Evolutionary conservation across 2,797 vertebrate genomes (phyloP), one percentile per base, ranked within the genome.

Genomic region (Limosa lapponica): DNA sequence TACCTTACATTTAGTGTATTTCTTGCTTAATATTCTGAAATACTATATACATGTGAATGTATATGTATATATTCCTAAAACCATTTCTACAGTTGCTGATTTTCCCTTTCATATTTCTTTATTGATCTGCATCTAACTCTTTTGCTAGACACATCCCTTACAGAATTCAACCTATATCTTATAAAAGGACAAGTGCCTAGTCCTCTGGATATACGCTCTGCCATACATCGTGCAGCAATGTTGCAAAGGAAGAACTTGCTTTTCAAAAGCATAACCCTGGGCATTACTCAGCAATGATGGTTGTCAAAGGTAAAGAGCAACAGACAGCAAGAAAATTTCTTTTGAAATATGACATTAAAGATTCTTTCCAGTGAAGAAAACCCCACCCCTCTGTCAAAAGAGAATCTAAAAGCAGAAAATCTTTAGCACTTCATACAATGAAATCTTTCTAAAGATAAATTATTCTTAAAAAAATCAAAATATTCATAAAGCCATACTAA

Each of bases 271-370:
- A 64, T 95, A 79, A 95, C 95, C 78, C 70, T 81, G 54, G 73
- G 95, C 93, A 93, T 97, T 95, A 95, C 77, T 95, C 90, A 97
- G 94, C 94, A 91, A 65, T 70, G 93, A 90, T 73, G 81, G 61
- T 49, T 92, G 88, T 70, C 87, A 90, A 71, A 89, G 16, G 46
- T 15, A 92, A 88, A 93, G 39, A 64, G 54, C 28, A 89, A 91
- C 83, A 64, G 27, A 55, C 59, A 78, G 58, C 23, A 64, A 69
- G 57, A 91, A 87, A 78, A 64, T 11, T 13, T 54, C 6, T 81
- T 90, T 81, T 90, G 73, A 94, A 95, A 82, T 62, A 83, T 3
- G 64, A 39, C 41, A 61, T 80, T 89, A 95, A 64, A 75, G 67
- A 82, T 13, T 62, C 44, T 84, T 93, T 84, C 46, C 66, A 79